Base-by-base conservation (phyloP, 2,113 vertebrate species). In the Lepisosteus osseus region DNA sequence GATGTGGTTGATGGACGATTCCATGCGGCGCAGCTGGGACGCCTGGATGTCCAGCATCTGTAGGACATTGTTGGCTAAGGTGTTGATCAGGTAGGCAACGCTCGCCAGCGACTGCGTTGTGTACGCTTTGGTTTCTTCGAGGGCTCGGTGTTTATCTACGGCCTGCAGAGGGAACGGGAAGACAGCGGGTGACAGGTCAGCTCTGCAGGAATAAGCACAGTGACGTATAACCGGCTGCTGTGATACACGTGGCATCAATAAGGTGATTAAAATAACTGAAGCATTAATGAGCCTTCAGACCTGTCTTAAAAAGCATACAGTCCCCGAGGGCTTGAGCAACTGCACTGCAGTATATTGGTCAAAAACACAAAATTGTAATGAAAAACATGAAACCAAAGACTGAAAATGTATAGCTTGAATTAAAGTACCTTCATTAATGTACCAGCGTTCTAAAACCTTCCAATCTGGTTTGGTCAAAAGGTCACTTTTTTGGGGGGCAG, bases 121-220 rank as follows among this genome's bases (percentile, higher is more conserved):
- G 85, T 98, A 99, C 80, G 95, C 97, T 93, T 99, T 99, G 85
- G 97, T 99, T 93, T 99, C 97, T 88, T 99, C 97, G 80, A 99
- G 88, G 51, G 97, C 97, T 87, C 96, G 87, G 83, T 97, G 94
- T 85, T 99, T 98, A 88, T 99, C 97, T 80, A 95, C 87, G 76
- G 96, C 96, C 97, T 98, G 72, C 17, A 75, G 74, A 78, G 54
- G 44, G 14, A 82, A 42, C 67, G 70, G 45, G 61, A 70, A 79
- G 13, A 71, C 57, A 59, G 9, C 4, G 57, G 29, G 29, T 29
- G 29, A 29, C 29, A 2, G 29, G 29, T 29, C 29, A 29, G 29
- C 7, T 2, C 54, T 55, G 54, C 13, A 29, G 8, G 13, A 55
- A 55, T 13, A 3, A 55, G 13, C 7, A 11, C 54, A 3, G 5